Evolutionary conservation across 1,140 invertebrate genomes (phyloP).

Genomic region (Harpegnathos saltator): DNA sequence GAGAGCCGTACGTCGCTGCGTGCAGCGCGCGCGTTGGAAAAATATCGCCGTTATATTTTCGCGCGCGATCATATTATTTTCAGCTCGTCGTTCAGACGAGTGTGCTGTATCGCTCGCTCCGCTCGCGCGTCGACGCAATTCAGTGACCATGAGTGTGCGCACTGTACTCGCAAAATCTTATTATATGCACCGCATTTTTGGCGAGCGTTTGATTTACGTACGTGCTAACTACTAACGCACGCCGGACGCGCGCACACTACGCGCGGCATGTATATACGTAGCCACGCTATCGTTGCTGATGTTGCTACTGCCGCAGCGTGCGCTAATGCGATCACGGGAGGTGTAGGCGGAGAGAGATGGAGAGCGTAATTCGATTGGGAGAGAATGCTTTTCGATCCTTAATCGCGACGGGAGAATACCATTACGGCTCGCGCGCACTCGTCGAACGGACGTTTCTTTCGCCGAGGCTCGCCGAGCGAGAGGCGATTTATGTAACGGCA

Average conservation of each 20-base stretch:
- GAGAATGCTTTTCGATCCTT: background rate
- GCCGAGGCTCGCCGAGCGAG: background rate
- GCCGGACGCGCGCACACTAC: background rate
- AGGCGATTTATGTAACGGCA: slow-evolving; percentile 44
- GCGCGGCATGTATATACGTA: background rate
- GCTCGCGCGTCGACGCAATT: slow-evolving; percentile 25
- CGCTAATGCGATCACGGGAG: background rate
- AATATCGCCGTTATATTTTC: too few species aligned
- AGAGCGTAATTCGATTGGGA: background rate
- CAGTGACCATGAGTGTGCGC: slow-evolving; percentile 13
- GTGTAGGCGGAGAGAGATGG: background rate
- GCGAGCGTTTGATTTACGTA: slow-evolving; percentile 54
- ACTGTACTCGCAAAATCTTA: background rate
- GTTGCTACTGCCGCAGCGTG: background rate
- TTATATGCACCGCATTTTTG: slow-evolving; percentile 57
- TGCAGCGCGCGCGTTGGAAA: too few species aligned
- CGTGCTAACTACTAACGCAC: slow-evolving; percentile 16
- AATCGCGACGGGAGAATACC: too few species aligned
- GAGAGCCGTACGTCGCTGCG: too few species aligned
- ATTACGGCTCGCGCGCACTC: too few species aligned
- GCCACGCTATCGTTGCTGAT: too few species aligned
- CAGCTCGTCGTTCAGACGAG: background rate
- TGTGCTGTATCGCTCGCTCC: background rate
- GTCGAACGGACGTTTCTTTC: slow-evolving; percentile 26
- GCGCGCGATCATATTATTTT: slow-evolving; percentile 29